Conservation (phyloP, 2,888 invertebrate species). For the Acrocyrtus sp. region DNA sequence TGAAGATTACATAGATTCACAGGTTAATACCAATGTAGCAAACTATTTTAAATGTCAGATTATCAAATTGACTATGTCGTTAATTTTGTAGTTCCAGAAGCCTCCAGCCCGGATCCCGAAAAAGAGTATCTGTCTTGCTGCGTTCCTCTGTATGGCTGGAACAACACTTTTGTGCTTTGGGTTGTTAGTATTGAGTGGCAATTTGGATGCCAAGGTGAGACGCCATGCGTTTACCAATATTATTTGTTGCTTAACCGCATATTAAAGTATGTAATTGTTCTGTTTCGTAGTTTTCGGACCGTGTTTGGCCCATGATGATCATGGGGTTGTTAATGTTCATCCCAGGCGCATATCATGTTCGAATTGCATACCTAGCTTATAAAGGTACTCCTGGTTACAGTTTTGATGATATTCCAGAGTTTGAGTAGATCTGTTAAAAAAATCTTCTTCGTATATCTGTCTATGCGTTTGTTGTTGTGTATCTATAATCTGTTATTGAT, state of each 20-base stretch:
- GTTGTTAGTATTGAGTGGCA: constrained; percentile 81
- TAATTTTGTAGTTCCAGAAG: constrained; percentile 66
- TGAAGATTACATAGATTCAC: constrained; percentile 62
- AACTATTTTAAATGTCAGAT: not conserved
- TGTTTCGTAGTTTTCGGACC: constrained; percentile 76
- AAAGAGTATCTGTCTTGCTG: constrained; percentile 83
- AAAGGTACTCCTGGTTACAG: constrained; percentile 83
- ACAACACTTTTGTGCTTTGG: constrained; percentile 79
- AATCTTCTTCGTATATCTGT: too few relatives aligned
- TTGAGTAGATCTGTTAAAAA: constrained; percentile 71
- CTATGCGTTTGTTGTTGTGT: too few relatives aligned
- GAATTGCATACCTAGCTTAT: constrained; percentile 87
- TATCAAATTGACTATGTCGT: not conserved
- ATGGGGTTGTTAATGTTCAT: constrained; percentile 90
- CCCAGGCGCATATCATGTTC: constrained; percentile 85
- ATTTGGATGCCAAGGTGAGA: constrained; percentile 78
- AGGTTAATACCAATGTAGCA: too few relatives aligned
- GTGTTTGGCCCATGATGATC: constrained; percentile 89
- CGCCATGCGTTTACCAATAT: not conserved
- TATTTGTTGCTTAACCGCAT: too few relatives aligned
- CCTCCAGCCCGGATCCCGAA: constrained; percentile 79
- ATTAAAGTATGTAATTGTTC: not conserved
- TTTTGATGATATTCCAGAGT: constrained; percentile 89
- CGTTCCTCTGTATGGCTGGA: constrained; percentile 81
- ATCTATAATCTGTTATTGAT: too few relatives aligned